These are phyloP conservation scores for Channallabes apus DNA, from an alignment of 2,797 vertebrate genomes.

Conservation along the genomic window DNA sequence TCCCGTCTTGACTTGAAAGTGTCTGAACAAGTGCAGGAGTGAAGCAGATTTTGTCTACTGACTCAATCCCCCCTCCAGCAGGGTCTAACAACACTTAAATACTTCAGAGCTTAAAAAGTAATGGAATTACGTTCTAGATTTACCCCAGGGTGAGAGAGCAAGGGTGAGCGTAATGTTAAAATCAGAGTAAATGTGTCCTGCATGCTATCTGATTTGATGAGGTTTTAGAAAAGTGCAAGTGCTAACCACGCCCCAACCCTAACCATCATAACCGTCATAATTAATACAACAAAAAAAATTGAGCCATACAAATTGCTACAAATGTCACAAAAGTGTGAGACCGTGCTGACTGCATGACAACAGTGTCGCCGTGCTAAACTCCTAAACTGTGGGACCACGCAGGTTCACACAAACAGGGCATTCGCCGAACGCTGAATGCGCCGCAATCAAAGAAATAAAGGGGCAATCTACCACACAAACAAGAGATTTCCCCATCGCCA, in stretches of 20 bases:
- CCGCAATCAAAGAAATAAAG: constrained; percentile 81
- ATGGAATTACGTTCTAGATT: not conserved
- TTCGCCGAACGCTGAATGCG: constrained; percentile 72
- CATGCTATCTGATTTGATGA: not conserved
- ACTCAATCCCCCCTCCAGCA: not conserved
- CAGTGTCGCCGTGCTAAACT: constrained; percentile 27
- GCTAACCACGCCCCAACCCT: not conserved
- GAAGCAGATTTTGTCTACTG: not conserved
- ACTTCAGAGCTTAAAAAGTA: not conserved
- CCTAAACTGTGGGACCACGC: constrained; percentile 35
- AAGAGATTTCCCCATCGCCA: constrained; percentile 74
- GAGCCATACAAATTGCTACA: not conserved
- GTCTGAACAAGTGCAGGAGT: not conserved
- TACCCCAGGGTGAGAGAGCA: not conserved
- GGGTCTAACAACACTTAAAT: not conserved
- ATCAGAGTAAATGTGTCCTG: not conserved
- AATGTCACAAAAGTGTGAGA: constrained; percentile 9
- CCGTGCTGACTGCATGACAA: constrained; percentile 17
- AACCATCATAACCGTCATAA: constrained; percentile 1
- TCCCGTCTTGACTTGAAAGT: not conserved
- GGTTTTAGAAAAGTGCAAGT: not conserved
- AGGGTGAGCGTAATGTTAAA: not conserved
- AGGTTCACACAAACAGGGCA: constrained; percentile 68
- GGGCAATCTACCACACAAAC: constrained; percentile 79
- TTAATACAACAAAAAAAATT: not conserved